These are phyloP conservation scores for Ciconia boyciana DNA, from an alignment of 2,113 vertebrate species.

Conservation along the genomic window DNA sequence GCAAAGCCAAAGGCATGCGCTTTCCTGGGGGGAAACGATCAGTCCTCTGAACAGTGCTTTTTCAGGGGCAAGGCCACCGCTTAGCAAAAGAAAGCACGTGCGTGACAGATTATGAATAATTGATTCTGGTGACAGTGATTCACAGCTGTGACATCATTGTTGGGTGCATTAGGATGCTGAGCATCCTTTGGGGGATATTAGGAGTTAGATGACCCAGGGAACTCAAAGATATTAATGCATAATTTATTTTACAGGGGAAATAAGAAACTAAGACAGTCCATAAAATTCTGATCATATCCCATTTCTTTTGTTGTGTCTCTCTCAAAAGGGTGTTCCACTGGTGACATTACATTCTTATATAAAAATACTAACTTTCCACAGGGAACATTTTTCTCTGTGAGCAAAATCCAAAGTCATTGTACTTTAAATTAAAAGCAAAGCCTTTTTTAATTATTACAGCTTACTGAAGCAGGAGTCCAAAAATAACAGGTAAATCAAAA, in stretches of 20 bases:
- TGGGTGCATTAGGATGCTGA: not conserved
- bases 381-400: not conserved
- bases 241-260: not conserved
- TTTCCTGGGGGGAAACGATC: not conserved
- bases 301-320: not conserved
- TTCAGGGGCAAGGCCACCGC: not conserved
- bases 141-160: not conserved
- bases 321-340: not conserved
- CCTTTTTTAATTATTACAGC: not conserved
- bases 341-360: not conserved
- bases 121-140: not conserved
- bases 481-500: slow-evolving; percentile 7
- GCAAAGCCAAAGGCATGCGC: not conserved
- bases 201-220: not conserved
- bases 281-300: not conserved
- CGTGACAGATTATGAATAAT: not conserved
- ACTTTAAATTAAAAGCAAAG: not conserved
- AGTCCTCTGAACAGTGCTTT: not conserved
- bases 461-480: not conserved
- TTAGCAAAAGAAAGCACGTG: not conserved
- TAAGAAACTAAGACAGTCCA: not conserved
- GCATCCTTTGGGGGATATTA: not conserved
- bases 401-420: not conserved
- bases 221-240: not conserved
- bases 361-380: not conserved